Conservation (phyloP, 2,888 invertebrate species). For the Alloplasta piceator region DNA sequence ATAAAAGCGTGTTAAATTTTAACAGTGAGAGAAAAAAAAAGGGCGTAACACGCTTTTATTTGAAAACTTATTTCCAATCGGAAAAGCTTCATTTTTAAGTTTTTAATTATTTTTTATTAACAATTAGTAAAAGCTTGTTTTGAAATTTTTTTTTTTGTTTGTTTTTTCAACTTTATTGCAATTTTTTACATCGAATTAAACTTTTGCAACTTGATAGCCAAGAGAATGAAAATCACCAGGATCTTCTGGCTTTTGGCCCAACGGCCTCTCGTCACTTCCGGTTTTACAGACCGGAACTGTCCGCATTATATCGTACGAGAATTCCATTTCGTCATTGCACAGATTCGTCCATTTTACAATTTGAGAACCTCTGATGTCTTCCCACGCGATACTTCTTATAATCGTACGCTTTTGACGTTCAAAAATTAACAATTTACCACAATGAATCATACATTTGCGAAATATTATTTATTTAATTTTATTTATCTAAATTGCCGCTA, state of each 20-base stretch:
- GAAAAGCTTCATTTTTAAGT: no score
- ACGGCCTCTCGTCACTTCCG: slow-evolving; percentile 61
- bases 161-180: background rate
- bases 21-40: no score
- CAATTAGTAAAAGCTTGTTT: no score
- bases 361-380: slow-evolving; percentile 19
- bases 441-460: background rate
- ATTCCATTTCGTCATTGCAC: slow-evolving; percentile 30
- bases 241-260: slow-evolving; percentile 51
- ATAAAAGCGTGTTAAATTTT: no score
- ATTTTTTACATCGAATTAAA: background rate
- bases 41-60: no score
- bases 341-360: slow-evolving; percentile 6
- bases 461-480: slow-evolving; percentile 1
- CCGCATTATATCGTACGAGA: background rate
- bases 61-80: no score
- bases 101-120: no score
- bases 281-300: slow-evolving; percentile 45
- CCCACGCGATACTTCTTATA: slow-evolving; percentile 21
- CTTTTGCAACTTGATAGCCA: background rate
- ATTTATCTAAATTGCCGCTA: no score
- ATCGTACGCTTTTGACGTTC: slow-evolving; percentile 10
- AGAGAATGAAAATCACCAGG: slow-evolving; percentile 12
- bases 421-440: slow-evolving; percentile 9
- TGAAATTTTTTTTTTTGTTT: no score